Evolutionary conservation across 2,888 invertebrate species (phyloP).

Genomic region (Nemapogon koenigi): DNA sequence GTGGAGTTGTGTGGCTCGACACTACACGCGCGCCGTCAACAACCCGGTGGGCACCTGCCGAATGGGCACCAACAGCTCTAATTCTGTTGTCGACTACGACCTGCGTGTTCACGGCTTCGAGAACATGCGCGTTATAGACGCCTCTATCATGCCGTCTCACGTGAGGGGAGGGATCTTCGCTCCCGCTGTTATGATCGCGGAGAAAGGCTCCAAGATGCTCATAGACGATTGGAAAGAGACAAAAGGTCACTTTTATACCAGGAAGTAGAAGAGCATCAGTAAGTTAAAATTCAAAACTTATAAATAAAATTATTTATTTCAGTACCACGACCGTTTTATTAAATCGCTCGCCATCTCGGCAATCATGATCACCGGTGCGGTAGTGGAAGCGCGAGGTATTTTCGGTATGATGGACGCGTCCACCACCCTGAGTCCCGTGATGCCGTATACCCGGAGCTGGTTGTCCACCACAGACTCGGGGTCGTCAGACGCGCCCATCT

Average conservation of each 20-base stretch:
- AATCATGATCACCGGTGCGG: slow-evolving; percentile 56
- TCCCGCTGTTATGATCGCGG: slow-evolving; percentile 56
- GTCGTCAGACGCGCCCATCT: slow-evolving; percentile 47
- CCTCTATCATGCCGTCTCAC: slow-evolving; percentile 55
- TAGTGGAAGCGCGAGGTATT: slow-evolving; percentile 49
- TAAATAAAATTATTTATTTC: slow-evolving; percentile 20
- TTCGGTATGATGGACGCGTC: slow-evolving; percentile 55
- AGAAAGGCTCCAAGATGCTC: slow-evolving; percentile 48
- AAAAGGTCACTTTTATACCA: slow-evolving; percentile 36
- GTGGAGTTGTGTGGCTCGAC: slow-evolving; percentile 56
- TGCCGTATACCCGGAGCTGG: slow-evolving; percentile 39
- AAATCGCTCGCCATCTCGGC: slow-evolving; percentile 56
- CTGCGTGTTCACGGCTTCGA: slow-evolving; percentile 49
- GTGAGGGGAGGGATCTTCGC: slow-evolving; percentile 44
- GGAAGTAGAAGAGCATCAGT: no score
- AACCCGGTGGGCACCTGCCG: slow-evolving; percentile 54
- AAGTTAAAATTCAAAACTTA: no score
- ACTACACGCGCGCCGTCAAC: slow-evolving; percentile 52
- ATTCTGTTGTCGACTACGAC: slow-evolving; percentile 47
- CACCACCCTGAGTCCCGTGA: slow-evolving; percentile 40
- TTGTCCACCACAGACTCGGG: slow-evolving; percentile 47
- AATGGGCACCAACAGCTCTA: slow-evolving; percentile 47
- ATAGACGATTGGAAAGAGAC: slow-evolving; percentile 53
- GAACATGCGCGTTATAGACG: slow-evolving; percentile 48
- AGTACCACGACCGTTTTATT: slow-evolving; percentile 56